phyloP scores from a whole-genome alignment of 2,113 vertebrate species.

The Aplodontia rufa region DNA sequence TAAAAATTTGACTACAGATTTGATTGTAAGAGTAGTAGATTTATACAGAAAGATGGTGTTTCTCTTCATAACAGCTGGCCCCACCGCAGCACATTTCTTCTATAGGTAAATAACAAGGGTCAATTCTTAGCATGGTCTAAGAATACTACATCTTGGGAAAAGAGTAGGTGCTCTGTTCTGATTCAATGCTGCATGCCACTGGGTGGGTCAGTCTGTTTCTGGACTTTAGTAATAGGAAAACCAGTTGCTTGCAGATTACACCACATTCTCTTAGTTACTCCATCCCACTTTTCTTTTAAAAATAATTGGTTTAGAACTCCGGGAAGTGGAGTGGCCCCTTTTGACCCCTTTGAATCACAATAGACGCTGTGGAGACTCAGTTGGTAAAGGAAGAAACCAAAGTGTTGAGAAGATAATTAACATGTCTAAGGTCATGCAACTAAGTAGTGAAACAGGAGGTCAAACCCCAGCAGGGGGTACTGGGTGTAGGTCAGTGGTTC shows the following conservation, averaged over 20 bases:
- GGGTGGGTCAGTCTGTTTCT: neutral
- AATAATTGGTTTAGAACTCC: neutral
- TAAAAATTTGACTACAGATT: neutral
- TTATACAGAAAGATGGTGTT: neutral
- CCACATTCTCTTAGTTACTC: neutral
- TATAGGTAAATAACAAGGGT: neutral
- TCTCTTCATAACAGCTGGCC: neutral
- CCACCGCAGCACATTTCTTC: neutral
- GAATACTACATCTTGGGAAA: too few relatives aligned
- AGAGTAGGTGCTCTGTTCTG: neutral
- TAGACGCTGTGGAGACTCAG: neutral
- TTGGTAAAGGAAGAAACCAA: constrained; percentile 14
- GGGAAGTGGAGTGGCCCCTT: neutral
- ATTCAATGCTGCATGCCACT: neutral
- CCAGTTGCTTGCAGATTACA: neutral
- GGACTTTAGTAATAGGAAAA: neutral
- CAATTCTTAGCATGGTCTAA: neutral
- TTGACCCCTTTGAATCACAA: neutral
- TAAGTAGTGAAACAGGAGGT: neutral
- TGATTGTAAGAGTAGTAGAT: neutral
- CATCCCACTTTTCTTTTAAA: neutral
- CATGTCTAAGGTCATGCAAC: neutral
- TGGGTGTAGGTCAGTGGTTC: neutral
- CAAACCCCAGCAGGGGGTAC: neutral
- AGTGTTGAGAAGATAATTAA: neutral